Evolutionary conservation across 2,888 invertebrate genomes (phyloP).

Genomic region (Tenthredo distinguenda): DNA sequence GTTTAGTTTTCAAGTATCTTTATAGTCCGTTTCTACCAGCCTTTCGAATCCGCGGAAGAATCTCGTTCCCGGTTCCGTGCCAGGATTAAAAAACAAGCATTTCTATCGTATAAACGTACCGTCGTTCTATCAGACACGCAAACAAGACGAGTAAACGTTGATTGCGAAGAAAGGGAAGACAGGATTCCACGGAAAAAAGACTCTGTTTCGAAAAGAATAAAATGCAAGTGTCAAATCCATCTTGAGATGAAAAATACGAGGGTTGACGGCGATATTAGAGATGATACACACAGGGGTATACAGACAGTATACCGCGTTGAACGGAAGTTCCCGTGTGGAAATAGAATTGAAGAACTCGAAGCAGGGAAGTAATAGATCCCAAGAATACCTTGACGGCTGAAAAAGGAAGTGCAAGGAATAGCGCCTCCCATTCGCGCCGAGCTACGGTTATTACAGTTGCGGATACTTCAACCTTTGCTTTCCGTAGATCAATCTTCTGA

Average conservation of each 20-base stretch:
- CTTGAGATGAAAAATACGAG: conserved; percentile 31
- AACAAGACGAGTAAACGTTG: background rate
- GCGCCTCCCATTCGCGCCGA: background rate
- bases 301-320: background rate
- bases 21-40: background rate
- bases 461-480: conserved; percentile 64
- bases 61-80: background rate
- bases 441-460: conserved; percentile 64
- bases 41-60: background rate
- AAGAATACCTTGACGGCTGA: conserved; percentile 43
- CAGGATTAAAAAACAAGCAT: background rate
- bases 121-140: background rate
- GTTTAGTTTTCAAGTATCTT: background rate
- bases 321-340: conserved; percentile 36
- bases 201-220: background rate
- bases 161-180: background rate
- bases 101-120: background rate
- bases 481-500: conserved; percentile 66
- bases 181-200: background rate
- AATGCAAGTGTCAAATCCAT: conserved; percentile 5
- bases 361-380: conserved; percentile 40
- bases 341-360: conserved; percentile 33
- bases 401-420: conserved; percentile 42
- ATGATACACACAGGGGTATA: background rate
- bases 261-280: conserved; percentile 17